Percentiles rank a stretch among this genome's conserved stretches.
Conservation (phyloP, 2,888 invertebrate genomes). For the Rhagium mordax region DNA sequence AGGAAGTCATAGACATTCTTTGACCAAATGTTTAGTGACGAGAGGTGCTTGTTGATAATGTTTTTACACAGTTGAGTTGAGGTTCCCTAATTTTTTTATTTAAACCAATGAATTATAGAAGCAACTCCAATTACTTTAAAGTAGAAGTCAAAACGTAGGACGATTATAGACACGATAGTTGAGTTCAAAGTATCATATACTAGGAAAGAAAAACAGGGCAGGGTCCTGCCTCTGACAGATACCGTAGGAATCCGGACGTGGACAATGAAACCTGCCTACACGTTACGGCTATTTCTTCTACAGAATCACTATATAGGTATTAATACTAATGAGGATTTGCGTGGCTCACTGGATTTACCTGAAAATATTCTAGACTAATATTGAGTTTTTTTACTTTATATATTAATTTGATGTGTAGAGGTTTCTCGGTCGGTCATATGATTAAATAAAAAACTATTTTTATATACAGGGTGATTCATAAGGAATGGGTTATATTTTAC, state of each 20-base stretch:
- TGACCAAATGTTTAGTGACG: too few relatives aligned
- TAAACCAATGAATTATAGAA: neutral
- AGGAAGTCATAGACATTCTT: too few relatives aligned
- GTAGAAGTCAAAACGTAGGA: neutral
- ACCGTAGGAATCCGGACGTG: constrained; percentile 36
- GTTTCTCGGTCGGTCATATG: too few relatives aligned
- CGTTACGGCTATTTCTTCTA: constrained; percentile 11
- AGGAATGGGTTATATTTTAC: too few relatives aligned
- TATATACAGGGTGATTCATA: too few relatives aligned
- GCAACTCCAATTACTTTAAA: neutral
- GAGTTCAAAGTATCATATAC: neutral
- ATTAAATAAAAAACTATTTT: too few relatives aligned
- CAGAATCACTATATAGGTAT: neutral
- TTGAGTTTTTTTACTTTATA: neutral
- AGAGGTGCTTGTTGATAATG: too few relatives aligned
- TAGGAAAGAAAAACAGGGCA: constrained; percentile 16
- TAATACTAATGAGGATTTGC: constrained; percentile 9
- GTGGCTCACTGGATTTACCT: neutral
- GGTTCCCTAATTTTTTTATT: neutral
- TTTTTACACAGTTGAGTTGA: too few relatives aligned
- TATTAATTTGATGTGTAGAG: too few relatives aligned
- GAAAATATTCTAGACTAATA: neutral
- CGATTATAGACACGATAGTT: neutral
- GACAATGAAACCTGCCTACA: constrained; percentile 37
- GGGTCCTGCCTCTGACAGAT: constrained; percentile 25